These are phyloP conservation scores for Conopomorpha cramerella DNA, from an alignment of 1,140 invertebrate genomes.

Conservation along the genomic window DNA sequence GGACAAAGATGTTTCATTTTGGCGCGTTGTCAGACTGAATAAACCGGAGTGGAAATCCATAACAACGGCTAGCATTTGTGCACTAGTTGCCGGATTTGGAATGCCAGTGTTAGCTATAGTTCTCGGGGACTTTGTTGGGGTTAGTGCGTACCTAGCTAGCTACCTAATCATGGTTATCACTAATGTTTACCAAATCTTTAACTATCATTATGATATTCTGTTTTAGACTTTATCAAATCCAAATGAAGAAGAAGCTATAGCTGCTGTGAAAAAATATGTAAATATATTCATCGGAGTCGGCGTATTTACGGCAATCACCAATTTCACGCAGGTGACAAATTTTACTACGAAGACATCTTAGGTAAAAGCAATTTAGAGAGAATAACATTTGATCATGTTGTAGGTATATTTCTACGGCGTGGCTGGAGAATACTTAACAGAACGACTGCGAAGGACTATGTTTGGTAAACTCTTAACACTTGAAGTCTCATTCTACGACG, in stretches of 20 bases:
- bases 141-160: too few species aligned
- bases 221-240: constrained; percentile 49
- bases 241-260: constrained; percentile 51
- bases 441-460: constrained; percentile 64
- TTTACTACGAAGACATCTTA: too few species aligned
- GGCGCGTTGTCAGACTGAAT: constrained; percentile 69
- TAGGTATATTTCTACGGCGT: constrained; percentile 64
- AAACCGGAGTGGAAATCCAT: constrained; percentile 75
- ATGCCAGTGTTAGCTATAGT: constrained; percentile 80
- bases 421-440: constrained; percentile 74
- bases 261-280: constrained; percentile 61
- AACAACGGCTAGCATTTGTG: constrained; percentile 68
- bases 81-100: constrained; percentile 70
- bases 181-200: too few species aligned
- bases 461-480: constrained; percentile 72
- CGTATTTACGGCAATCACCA: constrained; percentile 64
- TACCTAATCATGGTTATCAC: too few species aligned
- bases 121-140: constrained; percentile 78
- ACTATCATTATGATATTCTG: too few species aligned
- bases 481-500: constrained; percentile 78
- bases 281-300: constrained; percentile 71
- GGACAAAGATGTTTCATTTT: constrained; percentile 35
- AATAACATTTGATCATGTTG: too few species aligned
- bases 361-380: too few species aligned
- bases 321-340: constrained; percentile 70